Evolutionary conservation across 2,113 vertebrate species (phyloP).

Genomic region (Cynoglossus semilaevis): DNA sequence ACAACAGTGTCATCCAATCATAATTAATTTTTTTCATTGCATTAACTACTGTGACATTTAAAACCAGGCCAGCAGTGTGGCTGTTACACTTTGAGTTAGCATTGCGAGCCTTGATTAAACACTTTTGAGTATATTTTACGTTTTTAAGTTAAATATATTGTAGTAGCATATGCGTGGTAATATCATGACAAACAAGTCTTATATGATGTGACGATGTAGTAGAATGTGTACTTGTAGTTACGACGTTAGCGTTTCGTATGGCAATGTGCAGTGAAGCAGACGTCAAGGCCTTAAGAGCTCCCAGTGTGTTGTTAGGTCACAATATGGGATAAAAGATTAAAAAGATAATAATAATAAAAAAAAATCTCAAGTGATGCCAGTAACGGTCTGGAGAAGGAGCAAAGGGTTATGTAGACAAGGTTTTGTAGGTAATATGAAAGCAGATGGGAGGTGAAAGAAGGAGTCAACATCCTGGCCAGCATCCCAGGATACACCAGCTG

Average conservation of each 20-base stretch:
- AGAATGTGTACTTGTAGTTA: no score
- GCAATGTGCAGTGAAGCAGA: neutral
- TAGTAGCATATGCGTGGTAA: no score
- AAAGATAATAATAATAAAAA: neutral
- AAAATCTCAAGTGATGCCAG: neutral
- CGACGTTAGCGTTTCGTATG: no score
- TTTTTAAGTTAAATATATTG: no score
- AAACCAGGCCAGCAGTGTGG: slow-evolving; percentile 30
- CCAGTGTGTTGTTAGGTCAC: neutral
- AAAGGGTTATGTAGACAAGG: slow-evolving; percentile 30
- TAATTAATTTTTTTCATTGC: slow-evolving; percentile 46
- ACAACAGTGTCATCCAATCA: slow-evolving; percentile 29
- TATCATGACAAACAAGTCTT: no score
- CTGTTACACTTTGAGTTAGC: no score
- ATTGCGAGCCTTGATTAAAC: no score
- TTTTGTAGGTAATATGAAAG: slow-evolving; percentile 52
- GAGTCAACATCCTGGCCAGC: slow-evolving; percentile 63
- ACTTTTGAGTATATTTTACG: no score
- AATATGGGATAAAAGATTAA: neutral
- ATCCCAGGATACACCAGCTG: slow-evolving; percentile 83
- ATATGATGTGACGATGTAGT: neutral
- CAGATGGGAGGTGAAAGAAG: slow-evolving; percentile 67
- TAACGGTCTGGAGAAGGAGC: slow-evolving; percentile 30
- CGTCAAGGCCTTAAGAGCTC: neutral
- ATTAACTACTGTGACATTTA: slow-evolving; percentile 45